Percentiles rank a stretch among this genome's conserved stretches.
phyloP scores from a whole-genome alignment of 1,140 invertebrate species.

The Battus philenor region DNA sequence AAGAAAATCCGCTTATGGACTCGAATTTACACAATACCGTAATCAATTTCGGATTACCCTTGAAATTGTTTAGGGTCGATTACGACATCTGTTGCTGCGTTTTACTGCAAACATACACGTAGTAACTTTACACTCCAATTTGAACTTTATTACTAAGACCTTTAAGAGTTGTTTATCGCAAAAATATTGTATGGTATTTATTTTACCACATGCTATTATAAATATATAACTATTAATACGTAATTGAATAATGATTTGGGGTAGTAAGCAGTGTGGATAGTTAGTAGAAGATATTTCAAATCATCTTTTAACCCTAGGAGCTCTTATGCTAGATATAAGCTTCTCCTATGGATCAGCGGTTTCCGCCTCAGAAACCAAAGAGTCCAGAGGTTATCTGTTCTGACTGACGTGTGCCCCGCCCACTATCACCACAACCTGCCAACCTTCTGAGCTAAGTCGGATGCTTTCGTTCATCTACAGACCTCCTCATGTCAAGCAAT shows the following conservation, averaged over 20 bases:
- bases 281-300: too few relatives aligned
- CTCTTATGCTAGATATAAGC: too few relatives aligned
- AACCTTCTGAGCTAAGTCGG: too few relatives aligned
- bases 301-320: too few relatives aligned
- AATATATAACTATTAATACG: constrained; percentile 1
- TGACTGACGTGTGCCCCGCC: too few relatives aligned
- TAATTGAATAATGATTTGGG: neutral
- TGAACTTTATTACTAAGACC: constrained; percentile 4
- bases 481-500: too few relatives aligned
- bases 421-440: too few relatives aligned
- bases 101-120: constrained; percentile 12
- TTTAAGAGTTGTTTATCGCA: constrained; percentile 5
- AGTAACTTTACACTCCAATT: neutral
- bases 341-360: too few relatives aligned
- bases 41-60: constrained; percentile 65
- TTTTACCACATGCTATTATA: constrained; percentile 1
- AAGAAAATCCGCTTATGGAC: constrained; percentile 64
- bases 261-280: too few relatives aligned
- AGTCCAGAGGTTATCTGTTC: too few relatives aligned
- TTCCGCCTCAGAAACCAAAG: too few relatives aligned
- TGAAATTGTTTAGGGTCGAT: constrained; percentile 33
- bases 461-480: too few relatives aligned
- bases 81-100: constrained; percentile 37
- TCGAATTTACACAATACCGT: constrained; percentile 44
- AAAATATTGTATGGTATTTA: neutral